phyloP scores from a whole-genome alignment of 2,888 invertebrate species.

The Melitaea athalia region DNA sequence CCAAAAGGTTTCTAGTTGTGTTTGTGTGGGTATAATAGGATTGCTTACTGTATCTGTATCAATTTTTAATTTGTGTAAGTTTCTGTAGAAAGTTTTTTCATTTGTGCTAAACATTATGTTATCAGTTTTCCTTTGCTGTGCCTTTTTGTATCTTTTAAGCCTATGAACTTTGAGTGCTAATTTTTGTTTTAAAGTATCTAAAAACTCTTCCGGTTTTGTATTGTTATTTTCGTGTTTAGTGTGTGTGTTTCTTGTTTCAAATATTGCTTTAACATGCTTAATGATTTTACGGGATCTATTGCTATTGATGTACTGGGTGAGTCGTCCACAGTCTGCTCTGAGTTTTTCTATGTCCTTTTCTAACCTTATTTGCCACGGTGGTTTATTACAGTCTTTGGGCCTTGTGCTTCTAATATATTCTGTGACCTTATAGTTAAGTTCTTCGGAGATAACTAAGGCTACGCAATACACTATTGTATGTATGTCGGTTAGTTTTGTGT shows the following conservation, averaged over 20 bases:
- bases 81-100: neutral
- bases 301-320: conserved; percentile 35
- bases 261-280: too few species aligned
- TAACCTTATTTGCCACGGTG: conserved; percentile 34
- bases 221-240: too few species aligned
- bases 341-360: conserved; percentile 36
- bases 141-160: neutral
- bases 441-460: too few species aligned
- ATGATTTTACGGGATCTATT: conserved; percentile 22
- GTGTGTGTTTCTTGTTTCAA: too few species aligned
- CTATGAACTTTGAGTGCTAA: neutral
- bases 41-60: neutral
- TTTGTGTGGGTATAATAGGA: neutral
- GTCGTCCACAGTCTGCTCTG: conserved; percentile 36
- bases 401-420: neutral
- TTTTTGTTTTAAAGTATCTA: neutral
- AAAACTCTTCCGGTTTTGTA: neutral
- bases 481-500: too few species aligned
- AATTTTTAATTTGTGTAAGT: neutral
- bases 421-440: too few species aligned
- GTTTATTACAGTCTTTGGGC: conserved; percentile 17
- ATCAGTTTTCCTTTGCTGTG: neutral
- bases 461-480: too few species aligned
- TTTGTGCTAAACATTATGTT: neutral
- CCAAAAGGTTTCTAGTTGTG: neutral